Percentiles rank a stretch among this genome's conserved stretches.
These are phyloP conservation scores for Callocephalon fimbriatum DNA, from an alignment of 2,113 vertebrate genomes.

Conservation along the genomic window DNA sequence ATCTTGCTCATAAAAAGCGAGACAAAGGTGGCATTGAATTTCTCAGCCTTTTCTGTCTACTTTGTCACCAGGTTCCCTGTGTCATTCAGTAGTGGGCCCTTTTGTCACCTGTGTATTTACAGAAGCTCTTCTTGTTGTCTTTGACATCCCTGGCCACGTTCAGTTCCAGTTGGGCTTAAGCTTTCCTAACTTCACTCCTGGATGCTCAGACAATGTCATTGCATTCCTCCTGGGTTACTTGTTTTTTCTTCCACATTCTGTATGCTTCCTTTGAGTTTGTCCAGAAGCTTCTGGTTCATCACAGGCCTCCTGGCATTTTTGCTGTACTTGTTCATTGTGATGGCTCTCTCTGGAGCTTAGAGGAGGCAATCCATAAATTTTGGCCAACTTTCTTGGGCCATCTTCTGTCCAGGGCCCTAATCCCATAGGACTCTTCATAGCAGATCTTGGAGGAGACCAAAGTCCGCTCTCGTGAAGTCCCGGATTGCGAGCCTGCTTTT, in stretches of 20 bases:
- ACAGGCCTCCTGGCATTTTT: not conserved
- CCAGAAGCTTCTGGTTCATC: not conserved
- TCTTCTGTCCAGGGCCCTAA: not conserved
- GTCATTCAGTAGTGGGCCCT: not conserved
- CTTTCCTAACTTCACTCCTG: not conserved
- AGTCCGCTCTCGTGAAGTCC: not conserved
- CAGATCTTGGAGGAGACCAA: not conserved
- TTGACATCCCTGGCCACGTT: not conserved
- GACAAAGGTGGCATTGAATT: not conserved
- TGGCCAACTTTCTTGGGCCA: not conserved
- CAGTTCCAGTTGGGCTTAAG: not conserved
- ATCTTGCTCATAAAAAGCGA: not conserved
- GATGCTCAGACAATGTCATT: not conserved
- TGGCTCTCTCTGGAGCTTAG: not conserved
- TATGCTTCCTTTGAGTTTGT: not conserved
- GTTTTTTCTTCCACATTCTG: not conserved
- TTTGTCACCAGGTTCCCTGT: fast-evolving
- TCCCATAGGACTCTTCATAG: not conserved
- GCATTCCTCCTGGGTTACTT: not conserved
- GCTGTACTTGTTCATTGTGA: not conserved
- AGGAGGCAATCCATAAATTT: not conserved
- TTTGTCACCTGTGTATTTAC: not conserved
- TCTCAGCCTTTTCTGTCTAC: not conserved
- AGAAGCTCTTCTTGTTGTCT: not conserved
- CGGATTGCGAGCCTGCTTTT: not conserved